Percentiles rank a stretch among this genome's conserved stretches.
These are phyloP conservation scores for Acanthosepion pharaonis DNA, from an alignment of 2,888 invertebrate genomes.

Conservation along the genomic window DNA sequence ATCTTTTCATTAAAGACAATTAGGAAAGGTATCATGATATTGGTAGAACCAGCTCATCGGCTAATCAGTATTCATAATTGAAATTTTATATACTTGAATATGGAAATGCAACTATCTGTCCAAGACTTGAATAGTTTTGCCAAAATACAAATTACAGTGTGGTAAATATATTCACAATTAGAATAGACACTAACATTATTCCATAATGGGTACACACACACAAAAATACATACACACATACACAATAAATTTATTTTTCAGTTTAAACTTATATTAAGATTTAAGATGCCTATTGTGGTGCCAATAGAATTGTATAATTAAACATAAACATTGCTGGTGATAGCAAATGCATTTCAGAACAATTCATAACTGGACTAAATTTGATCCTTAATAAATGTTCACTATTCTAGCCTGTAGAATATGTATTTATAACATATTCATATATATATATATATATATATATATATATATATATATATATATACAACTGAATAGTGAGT, in stretches of 20 bases:
- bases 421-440: no score
- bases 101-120: neutral
- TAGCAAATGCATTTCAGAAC: no score
- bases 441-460: no score
- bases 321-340: no score
- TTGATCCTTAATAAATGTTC: no score
- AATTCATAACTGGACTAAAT: no score
- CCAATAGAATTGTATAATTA: no score
- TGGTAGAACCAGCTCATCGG: neutral
- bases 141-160: neutral
- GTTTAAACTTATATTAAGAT: no score
- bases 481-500: no score
- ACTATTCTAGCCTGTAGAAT: no score
- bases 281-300: no score
- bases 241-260: neutral
- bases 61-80: conserved; percentile 33
- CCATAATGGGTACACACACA: neutral
- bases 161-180: neutral
- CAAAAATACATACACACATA: neutral
- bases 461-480: no score
- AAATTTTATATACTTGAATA: conserved; percentile 22
- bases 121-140: conserved; percentile 33
- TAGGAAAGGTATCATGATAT: conserved; percentile 23
- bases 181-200: neutral
- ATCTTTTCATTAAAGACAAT: conserved; percentile 33